These are phyloP conservation scores for Microplitis mediator DNA, from an alignment of 1,140 invertebrate genomes.

Conservation along the genomic window DNA sequence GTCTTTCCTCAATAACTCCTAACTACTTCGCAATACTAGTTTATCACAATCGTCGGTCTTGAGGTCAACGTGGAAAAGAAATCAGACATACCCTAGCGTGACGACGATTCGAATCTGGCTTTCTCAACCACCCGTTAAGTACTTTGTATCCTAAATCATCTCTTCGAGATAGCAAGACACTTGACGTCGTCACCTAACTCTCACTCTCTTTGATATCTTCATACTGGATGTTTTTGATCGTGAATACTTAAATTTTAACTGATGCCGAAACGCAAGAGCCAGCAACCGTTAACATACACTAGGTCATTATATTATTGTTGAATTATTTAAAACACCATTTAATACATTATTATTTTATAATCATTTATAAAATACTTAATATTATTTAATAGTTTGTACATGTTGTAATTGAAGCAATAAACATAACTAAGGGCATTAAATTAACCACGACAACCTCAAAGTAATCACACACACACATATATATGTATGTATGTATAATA, in stretches of 20 bases:
- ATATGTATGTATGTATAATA: too few species aligned
- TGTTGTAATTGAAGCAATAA: too few species aligned
- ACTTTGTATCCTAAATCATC: conserved; percentile 22
- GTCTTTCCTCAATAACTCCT: background rate
- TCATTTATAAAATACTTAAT: too few species aligned
- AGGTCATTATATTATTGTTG: background rate
- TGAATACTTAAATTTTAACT: conserved; percentile 7
- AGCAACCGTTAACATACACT: conserved; percentile 20
- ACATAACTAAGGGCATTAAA: background rate
- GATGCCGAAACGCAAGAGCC: conserved; percentile 11
- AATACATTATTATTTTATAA: too few species aligned
- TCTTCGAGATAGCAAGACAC: background rate
- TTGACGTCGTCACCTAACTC: background rate
- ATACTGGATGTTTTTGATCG: too few species aligned
- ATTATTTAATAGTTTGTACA: too few species aligned
- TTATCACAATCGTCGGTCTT: conserved; percentile 1
- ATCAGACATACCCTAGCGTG: conserved; percentile 23
- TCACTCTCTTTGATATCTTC: background rate
- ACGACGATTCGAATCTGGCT: conserved; percentile 24
- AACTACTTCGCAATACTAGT: background rate
- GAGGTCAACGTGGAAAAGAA: conserved; percentile 22
- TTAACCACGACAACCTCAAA: background rate
- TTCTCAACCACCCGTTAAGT: conserved; percentile 14
- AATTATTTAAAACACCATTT: background rate
- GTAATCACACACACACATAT: background rate